Percentiles rank a stretch among this genome's conserved stretches.
Conservation (phyloP, 2,797 vertebrate genomes). For the Etheostoma nigrum region DNA sequence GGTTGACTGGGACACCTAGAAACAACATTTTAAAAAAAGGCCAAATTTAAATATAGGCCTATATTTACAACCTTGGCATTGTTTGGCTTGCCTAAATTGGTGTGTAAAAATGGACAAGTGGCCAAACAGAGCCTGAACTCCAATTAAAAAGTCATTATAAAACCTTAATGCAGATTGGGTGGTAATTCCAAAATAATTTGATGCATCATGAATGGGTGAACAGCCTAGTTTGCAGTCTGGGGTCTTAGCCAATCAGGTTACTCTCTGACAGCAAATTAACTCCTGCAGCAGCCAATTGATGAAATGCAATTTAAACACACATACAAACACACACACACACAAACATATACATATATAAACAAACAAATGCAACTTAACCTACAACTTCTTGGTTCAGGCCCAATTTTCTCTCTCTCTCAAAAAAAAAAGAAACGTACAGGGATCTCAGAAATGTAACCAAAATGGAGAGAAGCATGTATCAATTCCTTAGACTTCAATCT, state of each 20-base stretch:
- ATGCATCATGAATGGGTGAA: conserved; percentile 59
- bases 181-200: conserved; percentile 20
- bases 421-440: neutral
- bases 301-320: conserved; percentile 30
- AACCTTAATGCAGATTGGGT: neutral
- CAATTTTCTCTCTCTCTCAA: conserved; percentile 6
- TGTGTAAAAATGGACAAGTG: conserved; percentile 46
- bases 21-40: conserved; percentile 67
- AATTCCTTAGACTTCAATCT: conserved; percentile 66
- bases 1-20: conserved; percentile 93
- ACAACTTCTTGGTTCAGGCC: conserved; percentile 67
- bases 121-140: conserved; percentile 1
- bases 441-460: conserved; percentile 41
- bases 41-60: conserved; percentile 12
- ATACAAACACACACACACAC: too few relatives aligned
- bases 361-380: conserved; percentile 67
- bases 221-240: conserved; percentile 26
- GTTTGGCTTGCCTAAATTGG: neutral
- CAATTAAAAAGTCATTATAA: neutral
- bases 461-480: conserved; percentile 58
- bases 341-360: too few relatives aligned
- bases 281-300: conserved; percentile 60
- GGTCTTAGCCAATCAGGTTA: conserved; percentile 36
- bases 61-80: too few relatives aligned
- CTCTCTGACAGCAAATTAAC: conserved; percentile 29